phyloP scores from a whole-genome alignment of 2,888 invertebrate genomes.

The Heteromurus nitidus region DNA sequence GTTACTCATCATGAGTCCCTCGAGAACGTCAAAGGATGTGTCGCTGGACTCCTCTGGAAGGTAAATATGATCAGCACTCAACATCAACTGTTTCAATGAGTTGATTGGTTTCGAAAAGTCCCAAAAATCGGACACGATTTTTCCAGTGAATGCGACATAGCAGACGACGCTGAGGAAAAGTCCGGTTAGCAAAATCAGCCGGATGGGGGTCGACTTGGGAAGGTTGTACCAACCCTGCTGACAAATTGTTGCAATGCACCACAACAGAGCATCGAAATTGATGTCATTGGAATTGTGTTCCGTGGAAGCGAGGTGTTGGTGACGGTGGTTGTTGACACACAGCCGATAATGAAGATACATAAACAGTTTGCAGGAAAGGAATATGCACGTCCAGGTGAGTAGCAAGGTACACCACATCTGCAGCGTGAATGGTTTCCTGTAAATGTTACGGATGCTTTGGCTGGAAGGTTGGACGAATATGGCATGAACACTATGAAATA shows the following conservation, averaged over 20 bases:
- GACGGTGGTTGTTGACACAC: no score
- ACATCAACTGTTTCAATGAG: not conserved
- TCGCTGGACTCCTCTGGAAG: slow-evolving; percentile 4
- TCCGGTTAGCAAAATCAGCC: not conserved
- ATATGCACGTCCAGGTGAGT: slow-evolving; percentile 9
- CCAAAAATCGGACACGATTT: slow-evolving; percentile 36
- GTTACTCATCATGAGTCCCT: no score
- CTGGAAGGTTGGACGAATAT: slow-evolving; percentile 30
- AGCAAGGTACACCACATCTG: slow-evolving; percentile 24
- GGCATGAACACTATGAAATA: slow-evolving; percentile 21
- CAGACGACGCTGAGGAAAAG: slow-evolving; percentile 32
- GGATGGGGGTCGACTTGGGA: slow-evolving; percentile 1
- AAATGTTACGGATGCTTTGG: slow-evolving; percentile 25
- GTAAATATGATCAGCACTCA: slow-evolving; percentile 2
- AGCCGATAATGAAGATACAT: not conserved
- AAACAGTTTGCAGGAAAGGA: slow-evolving; percentile 21
- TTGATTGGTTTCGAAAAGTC: slow-evolving; percentile 21
- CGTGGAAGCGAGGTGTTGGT: not conserved
- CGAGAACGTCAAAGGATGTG: slow-evolving; percentile 30
- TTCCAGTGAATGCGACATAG: slow-evolving; percentile 32
- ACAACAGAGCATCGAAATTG: slow-evolving; percentile 20
- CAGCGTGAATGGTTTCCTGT: slow-evolving; percentile 19
- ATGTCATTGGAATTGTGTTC: not conserved
- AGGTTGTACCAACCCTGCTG: slow-evolving; percentile 29
- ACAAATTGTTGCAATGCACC: slow-evolving; percentile 36